Base-by-base conservation (phyloP, 2,797 vertebrate genomes). In the Tympanoctomys barrerae region DNA sequence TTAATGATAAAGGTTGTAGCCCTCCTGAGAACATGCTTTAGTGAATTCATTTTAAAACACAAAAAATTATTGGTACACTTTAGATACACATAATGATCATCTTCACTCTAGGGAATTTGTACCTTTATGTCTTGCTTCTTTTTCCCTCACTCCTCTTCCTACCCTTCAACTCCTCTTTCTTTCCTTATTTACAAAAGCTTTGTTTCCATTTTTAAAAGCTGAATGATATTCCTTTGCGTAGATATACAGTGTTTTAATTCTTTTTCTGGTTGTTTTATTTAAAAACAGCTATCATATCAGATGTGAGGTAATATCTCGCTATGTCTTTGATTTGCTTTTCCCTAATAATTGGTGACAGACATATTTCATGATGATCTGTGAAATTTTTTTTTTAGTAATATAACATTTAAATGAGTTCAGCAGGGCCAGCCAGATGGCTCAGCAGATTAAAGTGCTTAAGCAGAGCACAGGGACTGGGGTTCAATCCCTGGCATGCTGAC, bases 331-430 rank as follows among this genome's bases (percentile, higher is more conserved):
- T 82, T 89, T 10, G 9, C 5, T 16, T 83, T 91, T 91, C 54
- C 42, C 80, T 88, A 61, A 61, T 33, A 39, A 73, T 79, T 42
- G 49, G 33, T 66, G 36, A 46, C 73, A 24, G 68, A 0, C 42
- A 68, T 57, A n/a, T 70, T 95, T 87, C 66, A 80, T 42, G 62
- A 31, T 31, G 79, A 75, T 84, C 54, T 86, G 24, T 77, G 54
- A 68, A 73, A 10, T 49, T 18, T 36, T 93, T 84, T 93, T 84
- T 93, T 81, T 11, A 90, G 24, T 68, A 88, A 81, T 75, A 80
- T 28, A 77, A 46, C 73, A 84, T 82, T 86, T 73, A 36, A 79
- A 88, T 73, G 18, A 61, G 36, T 80, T 70, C 39, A 89, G 77
- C 36, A 87, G 49, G 49, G 49, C 49, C 49, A 49, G 49, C 49